Evolutionary conservation across 2,797 vertebrate genomes (phyloP).

Genomic region (Carduelis carduelis): DNA sequence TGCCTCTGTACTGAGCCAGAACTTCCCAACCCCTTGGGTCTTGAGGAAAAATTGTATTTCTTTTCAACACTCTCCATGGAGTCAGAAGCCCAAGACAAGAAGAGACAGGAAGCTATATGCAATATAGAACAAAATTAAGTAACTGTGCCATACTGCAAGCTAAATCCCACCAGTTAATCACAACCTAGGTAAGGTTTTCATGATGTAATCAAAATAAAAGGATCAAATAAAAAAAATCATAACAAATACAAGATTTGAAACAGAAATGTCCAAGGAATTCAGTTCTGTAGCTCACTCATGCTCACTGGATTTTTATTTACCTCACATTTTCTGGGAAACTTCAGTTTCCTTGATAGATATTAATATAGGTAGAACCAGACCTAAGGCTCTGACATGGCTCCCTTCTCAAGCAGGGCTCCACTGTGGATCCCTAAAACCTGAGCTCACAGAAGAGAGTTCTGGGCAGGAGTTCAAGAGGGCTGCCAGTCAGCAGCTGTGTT

Average conservation of each 20-base stretch:
- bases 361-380: not conserved
- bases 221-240: not conserved
- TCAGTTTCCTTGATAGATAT: not conserved
- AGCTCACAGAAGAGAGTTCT: not conserved
- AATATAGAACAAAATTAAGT: not conserved
- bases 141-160: not conserved
- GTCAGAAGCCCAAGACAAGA: not conserved
- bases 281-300: not conserved
- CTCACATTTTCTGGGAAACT: not conserved
- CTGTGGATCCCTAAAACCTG: not conserved
- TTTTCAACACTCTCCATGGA: not conserved
- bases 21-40: not conserved
- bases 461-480: conserved; percentile 9
- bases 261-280: not conserved
- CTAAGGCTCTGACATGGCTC: not conserved
- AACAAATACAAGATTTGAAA: not conserved
- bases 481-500: not conserved
- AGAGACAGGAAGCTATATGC: not conserved
- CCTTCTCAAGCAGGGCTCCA: not conserved
- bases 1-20: not conserved
- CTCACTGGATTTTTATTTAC: not conserved
- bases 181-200: not conserved
- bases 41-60: not conserved
- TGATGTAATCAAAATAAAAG: not conserved
- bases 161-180: not conserved